Evolutionary conservation across 2,113 vertebrate genomes (phyloP).

Genomic region (Myotis brandtii): DNA sequence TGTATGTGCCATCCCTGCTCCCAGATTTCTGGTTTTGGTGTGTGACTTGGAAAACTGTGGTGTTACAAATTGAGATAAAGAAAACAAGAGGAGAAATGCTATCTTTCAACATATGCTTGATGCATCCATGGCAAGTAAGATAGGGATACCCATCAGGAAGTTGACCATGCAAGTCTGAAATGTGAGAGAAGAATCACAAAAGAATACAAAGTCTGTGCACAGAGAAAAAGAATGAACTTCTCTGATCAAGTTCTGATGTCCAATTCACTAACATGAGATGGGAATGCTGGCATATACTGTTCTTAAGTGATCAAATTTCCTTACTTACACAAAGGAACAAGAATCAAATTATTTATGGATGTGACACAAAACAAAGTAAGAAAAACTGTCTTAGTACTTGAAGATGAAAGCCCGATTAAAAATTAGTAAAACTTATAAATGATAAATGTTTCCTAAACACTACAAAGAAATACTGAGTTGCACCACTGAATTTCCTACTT

Average conservation of each 20-base stretch:
- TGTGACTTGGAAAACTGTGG: background rate
- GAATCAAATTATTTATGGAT: conserved; percentile 33
- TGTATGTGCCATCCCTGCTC: background rate
- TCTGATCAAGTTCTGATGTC: background rate
- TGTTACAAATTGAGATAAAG: background rate
- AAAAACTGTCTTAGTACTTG: conserved; percentile 30
- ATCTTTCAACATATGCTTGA: conserved; percentile 10
- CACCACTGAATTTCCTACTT: background rate
- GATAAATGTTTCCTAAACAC: background rate
- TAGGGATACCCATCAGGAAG: background rate
- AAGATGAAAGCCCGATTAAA: conserved; percentile 16
- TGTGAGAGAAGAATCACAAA: background rate
- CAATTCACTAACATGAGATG: background rate
- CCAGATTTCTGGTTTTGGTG: background rate
- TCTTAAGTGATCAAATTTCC: background rate
- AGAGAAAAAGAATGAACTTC: background rate
- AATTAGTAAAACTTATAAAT: background rate
- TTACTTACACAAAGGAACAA: background rate
- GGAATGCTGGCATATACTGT: background rate
- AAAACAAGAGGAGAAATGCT: background rate
- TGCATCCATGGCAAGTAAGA: background rate
- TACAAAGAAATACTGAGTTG: background rate
- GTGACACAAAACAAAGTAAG: background rate
- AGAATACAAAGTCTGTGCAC: background rate
- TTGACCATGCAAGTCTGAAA: background rate